Conservation (phyloP, 2,888 invertebrate genomes). For the Nyleta sp. region DNA sequence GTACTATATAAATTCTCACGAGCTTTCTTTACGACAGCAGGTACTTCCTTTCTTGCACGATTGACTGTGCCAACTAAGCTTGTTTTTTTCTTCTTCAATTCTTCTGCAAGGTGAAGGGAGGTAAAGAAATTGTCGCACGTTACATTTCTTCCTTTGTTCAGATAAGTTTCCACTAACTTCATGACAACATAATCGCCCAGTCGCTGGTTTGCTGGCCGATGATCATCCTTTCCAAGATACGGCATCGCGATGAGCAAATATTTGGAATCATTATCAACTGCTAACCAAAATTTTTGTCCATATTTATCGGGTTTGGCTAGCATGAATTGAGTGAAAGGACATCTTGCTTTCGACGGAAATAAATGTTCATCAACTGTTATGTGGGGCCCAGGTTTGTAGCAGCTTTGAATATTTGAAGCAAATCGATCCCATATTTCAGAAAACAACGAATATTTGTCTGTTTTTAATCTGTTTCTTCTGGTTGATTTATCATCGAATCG, state of each 20-base stretch:
- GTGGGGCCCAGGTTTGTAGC: slow-evolving; percentile 48
- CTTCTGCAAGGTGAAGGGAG: slow-evolving; percentile 21
- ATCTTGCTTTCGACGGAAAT: slow-evolving; percentile 68
- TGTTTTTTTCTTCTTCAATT: slow-evolving; percentile 16
- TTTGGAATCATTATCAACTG: slow-evolving; percentile 51
- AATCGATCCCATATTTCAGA: slow-evolving; percentile 55
- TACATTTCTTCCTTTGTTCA: slow-evolving; percentile 45
- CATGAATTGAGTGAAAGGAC: slow-evolving; percentile 57
- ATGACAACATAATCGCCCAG: slow-evolving; percentile 60
- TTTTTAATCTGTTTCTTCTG: slow-evolving; percentile 1
- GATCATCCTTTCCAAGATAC: slow-evolving; percentile 62
- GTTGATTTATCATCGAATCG: slow-evolving; percentile 29
- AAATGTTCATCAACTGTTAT: slow-evolving; percentile 68
- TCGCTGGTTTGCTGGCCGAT: slow-evolving; percentile 38
- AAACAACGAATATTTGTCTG: slow-evolving; percentile 25
- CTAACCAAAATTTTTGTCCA: slow-evolving; percentile 56
- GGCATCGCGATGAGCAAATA: slow-evolving; percentile 60
- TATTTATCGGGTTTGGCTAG: slow-evolving; percentile 70
- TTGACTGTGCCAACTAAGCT: slow-evolving; percentile 38
- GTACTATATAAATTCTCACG: slow-evolving; percentile 15
- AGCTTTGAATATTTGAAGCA: slow-evolving; percentile 46
- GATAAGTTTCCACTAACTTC: slow-evolving; percentile 62
- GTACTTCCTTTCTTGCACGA: slow-evolving; percentile 20
- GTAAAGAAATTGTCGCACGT: slow-evolving; percentile 54
- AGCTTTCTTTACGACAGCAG: slow-evolving; percentile 11